These are phyloP conservation scores for Ormyrus pomaceus DNA, from an alignment of 2,888 invertebrate species.

Conservation along the genomic window DNA sequence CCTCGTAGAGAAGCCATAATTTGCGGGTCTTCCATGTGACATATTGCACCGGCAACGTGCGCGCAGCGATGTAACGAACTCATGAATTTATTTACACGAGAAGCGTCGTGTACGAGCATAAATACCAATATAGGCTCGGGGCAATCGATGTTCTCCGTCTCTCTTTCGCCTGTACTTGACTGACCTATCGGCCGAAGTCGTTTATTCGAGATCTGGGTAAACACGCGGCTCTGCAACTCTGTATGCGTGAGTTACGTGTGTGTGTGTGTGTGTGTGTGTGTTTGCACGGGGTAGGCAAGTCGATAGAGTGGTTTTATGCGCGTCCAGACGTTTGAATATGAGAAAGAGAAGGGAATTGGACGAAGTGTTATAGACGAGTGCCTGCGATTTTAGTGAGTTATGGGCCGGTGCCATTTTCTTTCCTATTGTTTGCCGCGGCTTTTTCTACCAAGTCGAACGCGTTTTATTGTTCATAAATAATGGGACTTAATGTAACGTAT, in stretches of 20 bases:
- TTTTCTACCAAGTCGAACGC: too few species aligned
- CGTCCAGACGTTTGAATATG: too few species aligned
- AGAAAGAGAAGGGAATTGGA: conserved; percentile 18
- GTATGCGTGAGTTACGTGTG: too few species aligned
- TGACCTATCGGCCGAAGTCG: conserved; percentile 34
- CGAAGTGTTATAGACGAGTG: neutral
- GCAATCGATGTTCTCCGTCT: conserved; percentile 12
- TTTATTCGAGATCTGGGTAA: conserved; percentile 30
- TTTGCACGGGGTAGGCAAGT: too few species aligned
- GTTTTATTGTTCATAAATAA: too few species aligned
- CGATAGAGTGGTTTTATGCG: too few species aligned
- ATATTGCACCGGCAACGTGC: neutral
- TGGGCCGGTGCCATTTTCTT: too few species aligned
- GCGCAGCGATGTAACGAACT: neutral
- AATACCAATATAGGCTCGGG: neutral
- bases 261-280: too few species aligned
- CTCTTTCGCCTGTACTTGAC: conserved; percentile 22
- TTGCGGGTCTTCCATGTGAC: neutral
- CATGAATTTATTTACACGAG: conserved; percentile 36
- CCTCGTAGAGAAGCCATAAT: conserved; percentile 28
- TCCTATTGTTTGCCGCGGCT: too few species aligned
- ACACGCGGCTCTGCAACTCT: neutral
- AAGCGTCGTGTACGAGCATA: neutral
- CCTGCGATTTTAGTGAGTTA: neutral
- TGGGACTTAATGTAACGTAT: too few species aligned